Evolutionary conservation across 2,888 invertebrate genomes (phyloP).

Genomic region (Cantharis lateralis): DNA sequence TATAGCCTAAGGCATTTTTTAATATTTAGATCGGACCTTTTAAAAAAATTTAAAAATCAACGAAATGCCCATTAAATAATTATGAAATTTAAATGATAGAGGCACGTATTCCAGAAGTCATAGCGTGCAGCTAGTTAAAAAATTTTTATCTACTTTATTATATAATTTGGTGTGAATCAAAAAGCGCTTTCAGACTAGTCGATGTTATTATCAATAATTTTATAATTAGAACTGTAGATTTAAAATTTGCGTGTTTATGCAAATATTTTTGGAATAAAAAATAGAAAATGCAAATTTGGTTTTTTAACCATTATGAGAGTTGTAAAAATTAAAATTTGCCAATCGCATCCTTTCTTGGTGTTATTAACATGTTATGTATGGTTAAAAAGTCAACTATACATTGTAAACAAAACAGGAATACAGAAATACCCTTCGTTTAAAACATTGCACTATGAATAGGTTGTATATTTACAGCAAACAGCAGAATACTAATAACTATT

Average conservation of each 20-base stretch:
- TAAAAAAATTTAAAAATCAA: constrained; percentile 20
- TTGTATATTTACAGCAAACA: constrained; percentile 28
- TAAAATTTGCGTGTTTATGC: constrained; percentile 30
- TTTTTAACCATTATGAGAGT: neutral
- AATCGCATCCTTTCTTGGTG: neutral
- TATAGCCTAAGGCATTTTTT: neutral
- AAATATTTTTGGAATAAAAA: constrained; percentile 19
- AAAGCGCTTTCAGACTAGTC: constrained; percentile 11
- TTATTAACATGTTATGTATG: too few species aligned
- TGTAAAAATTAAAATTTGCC: neutral
- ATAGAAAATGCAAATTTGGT: constrained; percentile 24
- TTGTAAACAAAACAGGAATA: too few species aligned
- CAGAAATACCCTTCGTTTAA: constrained; percentile 21
- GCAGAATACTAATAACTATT: constrained; percentile 30
- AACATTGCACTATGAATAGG: constrained; percentile 25
- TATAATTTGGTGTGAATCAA: constrained; percentile 12
- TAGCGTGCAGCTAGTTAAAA: constrained; percentile 14
- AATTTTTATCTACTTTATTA: constrained; percentile 17
- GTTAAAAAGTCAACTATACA: too few species aligned
- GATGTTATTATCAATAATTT: constrained; percentile 31
- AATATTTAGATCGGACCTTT: neutral
- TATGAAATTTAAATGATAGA: constrained; percentile 30
- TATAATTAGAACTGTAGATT: constrained; percentile 24
- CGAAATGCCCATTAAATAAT: constrained; percentile 35
- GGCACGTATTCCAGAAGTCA: constrained; percentile 26